Evolutionary conservation across 1,140 invertebrate species (phyloP), one percentile per base, ranked within the genome.

Genomic region (Zaprionus camerounensis): DNA sequence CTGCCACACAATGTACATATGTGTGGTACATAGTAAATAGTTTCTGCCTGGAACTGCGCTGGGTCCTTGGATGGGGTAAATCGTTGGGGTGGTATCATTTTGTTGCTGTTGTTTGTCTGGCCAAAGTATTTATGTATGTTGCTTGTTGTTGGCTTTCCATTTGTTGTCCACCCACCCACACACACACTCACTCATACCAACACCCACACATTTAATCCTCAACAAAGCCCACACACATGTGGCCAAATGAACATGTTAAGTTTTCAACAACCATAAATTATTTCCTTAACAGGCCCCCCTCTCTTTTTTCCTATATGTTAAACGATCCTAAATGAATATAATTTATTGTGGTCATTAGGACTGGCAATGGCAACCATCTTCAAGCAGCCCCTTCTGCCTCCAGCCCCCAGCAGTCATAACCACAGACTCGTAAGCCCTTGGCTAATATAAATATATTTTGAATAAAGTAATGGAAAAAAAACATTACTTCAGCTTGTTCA

Each of bases 241-340:
- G 84, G 74, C 83, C 71, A 87, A 87, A 87, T 87, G 81, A 87
- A 87, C 83, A 87, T 87, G 83, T 87, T 87, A 87, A 88, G 83
- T 87, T 87, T 87, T 87, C 84, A 87, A 88, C 83, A 87, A 78
- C 84, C 73, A 88, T 88, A 87, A 87, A 87, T 87, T 88, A 87
- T 87, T 87, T 88, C 83, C 78, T 87, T 74, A 77, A 78, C 84
- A 83, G 84, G 34, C 34, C 41, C 73, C 80, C 75, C 65, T 61
- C 65, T 77, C 44, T 69, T 71, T 80, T 87, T 73, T 80, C 57
- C 63, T 78, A 68, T 83, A 87, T 86, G 83, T 82, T 86, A 86
- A 86, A 86, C 82, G 84, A 85, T 73, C 73, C 83, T 88, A 86
- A 86, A 86, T 86, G 84, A 86, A 86, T 88, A 88, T 86, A 88